Evolutionary conservation across 2,797 vertebrate species (phyloP).

Genomic region (Tauraco hartlaubi): DNA sequence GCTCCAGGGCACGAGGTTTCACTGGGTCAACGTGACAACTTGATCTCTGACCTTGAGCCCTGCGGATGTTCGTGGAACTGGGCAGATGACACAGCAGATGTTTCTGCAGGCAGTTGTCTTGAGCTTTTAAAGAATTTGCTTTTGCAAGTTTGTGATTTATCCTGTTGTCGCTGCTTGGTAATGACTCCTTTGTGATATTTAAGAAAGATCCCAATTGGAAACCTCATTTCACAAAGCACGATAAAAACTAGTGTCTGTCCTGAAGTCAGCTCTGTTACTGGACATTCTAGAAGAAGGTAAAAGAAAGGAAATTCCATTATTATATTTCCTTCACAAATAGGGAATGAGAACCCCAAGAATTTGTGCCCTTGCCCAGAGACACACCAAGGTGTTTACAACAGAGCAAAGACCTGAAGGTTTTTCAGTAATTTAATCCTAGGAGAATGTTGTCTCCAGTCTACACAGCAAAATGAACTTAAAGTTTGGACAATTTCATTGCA

Average conservation of each 20-base stretch:
- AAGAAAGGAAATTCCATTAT: background rate
- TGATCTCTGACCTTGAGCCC: background rate
- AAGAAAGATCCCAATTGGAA: background rate
- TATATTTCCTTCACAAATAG: background rate
- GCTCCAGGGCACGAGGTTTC: background rate
- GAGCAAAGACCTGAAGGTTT: background rate
- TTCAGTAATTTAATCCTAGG: background rate
- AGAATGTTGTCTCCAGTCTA: background rate
- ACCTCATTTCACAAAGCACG: background rate
- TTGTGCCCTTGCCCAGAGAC: background rate
- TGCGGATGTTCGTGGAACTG: background rate
- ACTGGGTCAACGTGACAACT: background rate
- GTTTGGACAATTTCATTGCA: background rate
- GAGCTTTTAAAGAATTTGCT: background rate
- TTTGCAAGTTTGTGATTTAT: background rate
- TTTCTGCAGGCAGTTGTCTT: background rate
- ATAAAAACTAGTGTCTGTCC: background rate
- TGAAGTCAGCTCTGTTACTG: background rate
- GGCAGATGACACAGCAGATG: background rate
- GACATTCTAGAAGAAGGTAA: background rate
- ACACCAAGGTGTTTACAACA: background rate
- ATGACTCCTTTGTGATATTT: background rate
- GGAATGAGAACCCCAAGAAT: background rate
- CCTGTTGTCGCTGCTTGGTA: background rate
- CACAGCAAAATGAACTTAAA: background rate